Percentiles rank a stretch among this genome's conserved stretches.
These are phyloP conservation scores for Oophaga pumilio DNA, from an alignment of 2,113 vertebrate genomes.

Conservation along the genomic window DNA sequence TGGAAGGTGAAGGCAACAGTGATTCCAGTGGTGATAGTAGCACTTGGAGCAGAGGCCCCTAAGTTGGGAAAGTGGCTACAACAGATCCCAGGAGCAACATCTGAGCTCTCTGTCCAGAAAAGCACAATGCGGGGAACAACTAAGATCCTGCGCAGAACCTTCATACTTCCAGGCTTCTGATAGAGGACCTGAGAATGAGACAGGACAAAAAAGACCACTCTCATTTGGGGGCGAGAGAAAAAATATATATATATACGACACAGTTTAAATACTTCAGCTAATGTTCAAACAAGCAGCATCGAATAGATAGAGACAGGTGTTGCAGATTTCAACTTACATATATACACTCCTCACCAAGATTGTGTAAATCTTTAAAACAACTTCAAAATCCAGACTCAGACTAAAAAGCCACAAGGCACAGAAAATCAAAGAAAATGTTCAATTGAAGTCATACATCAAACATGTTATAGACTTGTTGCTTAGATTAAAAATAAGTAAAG, in stretches of 20 bases:
- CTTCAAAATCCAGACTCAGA: slow-evolving; percentile 42
- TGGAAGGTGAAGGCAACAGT: too few species aligned
- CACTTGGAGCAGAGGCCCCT: too few species aligned
- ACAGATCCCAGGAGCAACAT: too few species aligned
- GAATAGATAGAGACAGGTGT: slow-evolving; percentile 18
- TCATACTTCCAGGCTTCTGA: too few species aligned
- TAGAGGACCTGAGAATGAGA: too few species aligned
- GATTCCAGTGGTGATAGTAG: too few species aligned
- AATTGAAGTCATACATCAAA: slow-evolving; percentile 58
- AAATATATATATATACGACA: not conserved
- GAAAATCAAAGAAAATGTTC: slow-evolving; percentile 47
- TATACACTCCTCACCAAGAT: slow-evolving; percentile 45
- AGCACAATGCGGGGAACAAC: too few species aligned
- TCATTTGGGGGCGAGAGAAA: too few species aligned
- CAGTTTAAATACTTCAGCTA: not conserved
- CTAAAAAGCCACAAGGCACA: slow-evolving; percentile 54
- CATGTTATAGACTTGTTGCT: slow-evolving; percentile 49
- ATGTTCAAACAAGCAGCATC: slow-evolving; percentile 1
- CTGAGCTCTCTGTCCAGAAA: too few species aligned
- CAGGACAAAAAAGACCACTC: too few species aligned
- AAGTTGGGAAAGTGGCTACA: too few species aligned
- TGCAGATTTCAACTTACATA: slow-evolving; percentile 29
- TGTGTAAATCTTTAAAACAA: slow-evolving; percentile 54
- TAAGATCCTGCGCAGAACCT: too few species aligned
- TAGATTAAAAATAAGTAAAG: slow-evolving; percentile 48